Percentiles rank a stretch among this genome's conserved stretches.
phyloP scores from a whole-genome alignment of 2,797 vertebrate genomes.

The Diplodus puntazzo region DNA sequence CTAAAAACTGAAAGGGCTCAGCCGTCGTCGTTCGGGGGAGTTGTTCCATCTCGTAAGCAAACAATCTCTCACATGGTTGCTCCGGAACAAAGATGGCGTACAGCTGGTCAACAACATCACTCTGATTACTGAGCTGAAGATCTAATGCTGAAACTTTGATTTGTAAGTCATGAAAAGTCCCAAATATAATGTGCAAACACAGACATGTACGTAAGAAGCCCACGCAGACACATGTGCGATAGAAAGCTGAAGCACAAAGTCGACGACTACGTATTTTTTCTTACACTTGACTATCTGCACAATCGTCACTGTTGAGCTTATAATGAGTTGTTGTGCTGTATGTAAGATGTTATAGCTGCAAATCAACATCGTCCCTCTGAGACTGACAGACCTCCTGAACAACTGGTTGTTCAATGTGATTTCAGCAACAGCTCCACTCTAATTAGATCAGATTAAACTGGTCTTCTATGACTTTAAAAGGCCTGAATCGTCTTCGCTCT shows the following conservation, averaged over 20 bases:
- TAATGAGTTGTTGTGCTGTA: neutral
- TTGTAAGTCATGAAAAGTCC: neutral
- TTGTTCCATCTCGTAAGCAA: constrained; percentile 37
- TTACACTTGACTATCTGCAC: neutral
- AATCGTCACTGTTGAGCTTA: neutral
- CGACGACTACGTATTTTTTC: neutral
- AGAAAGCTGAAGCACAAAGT: neutral
- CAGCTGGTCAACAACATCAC: neutral
- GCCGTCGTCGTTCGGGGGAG: neutral
- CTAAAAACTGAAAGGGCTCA: constrained; percentile 42
- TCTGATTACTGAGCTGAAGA: constrained; percentile 11
- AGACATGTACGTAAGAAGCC: neutral
- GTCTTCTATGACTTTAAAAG: constrained; percentile 42
- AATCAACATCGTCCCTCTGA: constrained; percentile 31
- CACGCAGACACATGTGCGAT: neutral
- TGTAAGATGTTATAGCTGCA: constrained; percentile 9
- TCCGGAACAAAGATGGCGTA: constrained; percentile 16
- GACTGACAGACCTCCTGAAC: constrained; percentile 28
- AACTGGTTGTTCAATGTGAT: constrained; percentile 30
- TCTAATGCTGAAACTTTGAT: neutral
- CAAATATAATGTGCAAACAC: neutral
- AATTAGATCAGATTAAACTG: constrained; percentile 37
- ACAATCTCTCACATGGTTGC: constrained; percentile 34
- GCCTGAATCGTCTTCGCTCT: neutral
- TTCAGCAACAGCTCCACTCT: constrained; percentile 34